Base-by-base conservation (phyloP, 2,113 vertebrate species). In the Malaclemys terrapin region DNA sequence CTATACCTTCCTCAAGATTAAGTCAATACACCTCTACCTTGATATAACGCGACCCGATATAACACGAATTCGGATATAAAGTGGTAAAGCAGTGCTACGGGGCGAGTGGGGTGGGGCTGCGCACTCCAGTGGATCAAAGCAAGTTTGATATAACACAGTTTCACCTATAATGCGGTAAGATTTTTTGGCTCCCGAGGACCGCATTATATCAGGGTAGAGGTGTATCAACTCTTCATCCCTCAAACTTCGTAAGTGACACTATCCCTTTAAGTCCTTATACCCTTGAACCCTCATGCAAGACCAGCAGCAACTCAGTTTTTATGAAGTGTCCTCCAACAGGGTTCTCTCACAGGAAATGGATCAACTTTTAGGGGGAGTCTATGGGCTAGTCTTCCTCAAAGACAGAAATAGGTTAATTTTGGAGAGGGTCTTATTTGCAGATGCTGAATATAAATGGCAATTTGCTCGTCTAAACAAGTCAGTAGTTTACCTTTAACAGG, bases 401-500 rank as follows among this genome's bases (percentile, higher is more conserved):
- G 24, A 12, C 25, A 27, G 42, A 78, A 78, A 78, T 8, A 3
- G 45, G 75, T 45, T 45, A 14, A 22, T 78, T 45, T 29, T 45
- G 42, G 13, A 45, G 42, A 45, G 25, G 6, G 27, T 4, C n/a
- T 78, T 27, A 47, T 78, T 6, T 27, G 25, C 3, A 27, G 35
- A 69, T 69, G 35, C 19, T 69, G 16, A 69, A 69, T 8, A n/a
- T 31, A 69, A n/a, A n/a, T 17, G 31, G 35, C 35, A 69, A 25
- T 69, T n/a, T 69, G 8, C 35, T 19, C 4, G 62, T 69, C 62
- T 69, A 69, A 69, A 69, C 8, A 69, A 69, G 35, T 69, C 0
- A 0, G 57, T 57, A 62, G 72, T 20, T 10, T 5, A n/a, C 8
- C 35, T n/a, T 13, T 10, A 0, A 0, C 35, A 80, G 38, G n/a